Evolutionary conservation across 2,797 vertebrate genomes (phyloP).

Genomic region (Novumbra hubbsi): DNA sequence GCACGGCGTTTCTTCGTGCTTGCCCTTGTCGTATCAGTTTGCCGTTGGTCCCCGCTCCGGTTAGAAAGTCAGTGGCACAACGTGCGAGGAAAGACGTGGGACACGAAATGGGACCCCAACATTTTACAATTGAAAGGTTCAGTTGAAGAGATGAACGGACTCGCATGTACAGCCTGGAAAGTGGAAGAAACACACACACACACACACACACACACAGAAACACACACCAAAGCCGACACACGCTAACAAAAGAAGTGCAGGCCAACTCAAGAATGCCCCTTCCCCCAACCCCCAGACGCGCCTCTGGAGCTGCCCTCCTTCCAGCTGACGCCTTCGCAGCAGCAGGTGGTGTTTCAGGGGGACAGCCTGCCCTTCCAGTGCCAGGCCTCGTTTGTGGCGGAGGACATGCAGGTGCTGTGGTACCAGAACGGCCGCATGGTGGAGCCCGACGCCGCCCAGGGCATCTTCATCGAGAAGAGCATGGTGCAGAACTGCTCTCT

Average conservation of each 20-base stretch:
- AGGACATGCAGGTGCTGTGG: slow-evolving; percentile 98
- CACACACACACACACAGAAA: too few relatives aligned
- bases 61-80: slow-evolving; percentile 55
- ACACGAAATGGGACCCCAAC: slow-evolving; percentile 27
- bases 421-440: slow-evolving; percentile 95
- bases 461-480: slow-evolving; percentile 94
- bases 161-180: neutral
- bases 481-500: slow-evolving; percentile 97
- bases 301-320: slow-evolving; percentile 95
- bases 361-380: slow-evolving; percentile 97
- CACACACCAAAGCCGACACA: too few relatives aligned
- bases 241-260: neutral
- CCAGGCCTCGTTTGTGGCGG: slow-evolving; percentile 91
- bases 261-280: neutral
- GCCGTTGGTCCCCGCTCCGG: slow-evolving; percentile 51
- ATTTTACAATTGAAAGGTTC: neutral
- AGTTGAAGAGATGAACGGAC: neutral
- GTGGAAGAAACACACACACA: too few relatives aligned
- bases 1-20: slow-evolving; percentile 64
- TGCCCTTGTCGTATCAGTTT: slow-evolving; percentile 66
- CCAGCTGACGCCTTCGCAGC: slow-evolving; percentile 94
- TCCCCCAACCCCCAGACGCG: slow-evolving; percentile 73
- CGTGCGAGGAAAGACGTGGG: slow-evolving; percentile 28
- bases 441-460: slow-evolving; percentile 87
- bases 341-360: slow-evolving; percentile 95